These are phyloP conservation scores for Campoplex capitator DNA, from an alignment of 2,888 invertebrate species.

Conservation along the genomic window DNA sequence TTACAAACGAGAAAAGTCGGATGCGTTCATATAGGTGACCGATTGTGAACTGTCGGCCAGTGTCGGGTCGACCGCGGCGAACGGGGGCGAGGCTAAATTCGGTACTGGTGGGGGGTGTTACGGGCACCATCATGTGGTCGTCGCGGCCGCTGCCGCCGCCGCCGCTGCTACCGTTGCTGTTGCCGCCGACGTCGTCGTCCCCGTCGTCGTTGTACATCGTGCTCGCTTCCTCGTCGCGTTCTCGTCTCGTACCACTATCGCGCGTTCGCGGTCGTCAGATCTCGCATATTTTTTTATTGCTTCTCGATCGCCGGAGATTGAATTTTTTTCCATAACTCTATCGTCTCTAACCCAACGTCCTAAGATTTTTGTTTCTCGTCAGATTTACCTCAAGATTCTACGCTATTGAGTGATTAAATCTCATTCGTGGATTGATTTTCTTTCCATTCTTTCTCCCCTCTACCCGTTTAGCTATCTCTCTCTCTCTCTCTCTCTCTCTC, in stretches of 20 bases:
- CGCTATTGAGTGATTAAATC: conserved; percentile 29
- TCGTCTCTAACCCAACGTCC: neutral
- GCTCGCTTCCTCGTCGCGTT: conserved; percentile 16
- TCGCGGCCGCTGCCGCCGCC: conserved; percentile 52
- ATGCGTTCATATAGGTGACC: conserved; percentile 75
- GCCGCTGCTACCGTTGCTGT: neutral
- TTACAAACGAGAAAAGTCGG: conserved; percentile 70
- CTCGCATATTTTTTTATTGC: conserved; percentile 3
- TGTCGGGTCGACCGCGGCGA: conserved; percentile 74
- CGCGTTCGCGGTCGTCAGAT: neutral
- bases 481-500: neutral
- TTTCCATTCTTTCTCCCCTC: conserved; percentile 22
- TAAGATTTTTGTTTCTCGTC: neutral
- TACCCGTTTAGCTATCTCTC: neutral
- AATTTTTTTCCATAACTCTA: neutral
- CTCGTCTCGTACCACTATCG: neutral
- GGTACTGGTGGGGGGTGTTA: conserved; percentile 69
- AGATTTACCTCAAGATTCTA: conserved; percentile 18
- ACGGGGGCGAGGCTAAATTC: conserved; percentile 75
- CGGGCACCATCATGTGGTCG: conserved; percentile 69
- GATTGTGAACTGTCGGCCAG: conserved; percentile 75
- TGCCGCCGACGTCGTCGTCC: conserved; percentile 9
- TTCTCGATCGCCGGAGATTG: conserved; percentile 2
- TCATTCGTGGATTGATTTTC: conserved; percentile 33
- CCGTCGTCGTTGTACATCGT: neutral